Evolutionary conservation across 2,797 vertebrate species (phyloP), one percentile per base, ranked within the genome.

Genomic region (Lutra lutra): DNA sequence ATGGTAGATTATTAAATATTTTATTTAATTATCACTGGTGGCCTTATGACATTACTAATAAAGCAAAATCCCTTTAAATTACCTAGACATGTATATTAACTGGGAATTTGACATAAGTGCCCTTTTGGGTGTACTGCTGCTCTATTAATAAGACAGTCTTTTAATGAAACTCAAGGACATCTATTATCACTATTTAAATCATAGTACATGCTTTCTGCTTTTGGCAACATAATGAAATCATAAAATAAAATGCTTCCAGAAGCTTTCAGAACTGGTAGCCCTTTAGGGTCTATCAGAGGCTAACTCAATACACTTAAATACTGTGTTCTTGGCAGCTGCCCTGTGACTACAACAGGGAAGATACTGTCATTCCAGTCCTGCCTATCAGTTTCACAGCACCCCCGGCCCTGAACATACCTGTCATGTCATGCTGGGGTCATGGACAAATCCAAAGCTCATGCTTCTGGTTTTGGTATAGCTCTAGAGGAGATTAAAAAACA

Each of bases 401-500:
- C 20, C 40, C 7, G 25, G 32, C 25, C 54, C 27, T 66, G 21
- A 83, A 72, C 23, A 48, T 12, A 29, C 58, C 20, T 79, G 58
- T 60, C 58, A 27, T 60, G 58, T 27, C 58, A 27, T 27, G 14
- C 32, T 48, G 68, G 8, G 43, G 32, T 90, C 72, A 13, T 43
- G 32, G 40, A 54, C 8, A 21, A 60, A 94, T 72, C 21, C 43
- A 48, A 79, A 93, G 51, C 38, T 58, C 51, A 48, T 11, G 14
- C 11, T 46, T 48, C 46, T 68, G 5, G 7, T 79, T 82, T 77
- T 27, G 43, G 14, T 46, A 35, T 18, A 84, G 82, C 29, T 84
- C 91, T 56, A 77, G 11, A 62, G 11, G 3, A 97, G 38, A 86
- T 60, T n/a, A 91, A 88, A 88, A 96, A 12, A 66, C n/a, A 68